Evolutionary conservation across 2,113 vertebrate species (phyloP).

Genomic region (Calyptomena viridis): DNA sequence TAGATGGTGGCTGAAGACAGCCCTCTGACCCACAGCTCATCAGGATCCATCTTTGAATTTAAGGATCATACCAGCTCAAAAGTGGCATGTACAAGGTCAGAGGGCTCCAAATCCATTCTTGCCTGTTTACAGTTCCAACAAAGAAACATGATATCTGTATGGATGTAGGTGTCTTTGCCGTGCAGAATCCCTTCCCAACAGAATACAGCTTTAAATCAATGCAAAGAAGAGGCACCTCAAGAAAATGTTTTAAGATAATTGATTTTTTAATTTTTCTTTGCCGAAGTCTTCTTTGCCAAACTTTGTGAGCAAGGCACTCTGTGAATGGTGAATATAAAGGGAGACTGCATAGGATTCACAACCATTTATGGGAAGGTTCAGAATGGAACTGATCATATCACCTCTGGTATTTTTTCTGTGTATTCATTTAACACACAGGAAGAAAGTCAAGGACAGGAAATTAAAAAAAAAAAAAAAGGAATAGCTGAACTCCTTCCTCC

Average conservation of each 20-base stretch:
- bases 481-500: not conserved
- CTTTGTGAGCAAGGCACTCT: not conserved
- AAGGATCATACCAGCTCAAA: not conserved
- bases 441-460: not conserved
- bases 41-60: not conserved
- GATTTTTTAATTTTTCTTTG: not conserved
- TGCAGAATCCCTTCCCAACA: not conserved
- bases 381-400: not conserved
- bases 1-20: not conserved
- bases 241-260: not conserved
- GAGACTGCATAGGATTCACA: not conserved
- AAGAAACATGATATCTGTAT: not conserved
- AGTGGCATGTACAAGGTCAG: not conserved
- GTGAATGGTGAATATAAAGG: not conserved
- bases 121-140: not conserved
- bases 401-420: not conserved
- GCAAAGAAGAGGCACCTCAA: not conserved
- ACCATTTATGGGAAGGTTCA: not conserved
- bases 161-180: not conserved
- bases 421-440: not conserved
- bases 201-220: not conserved
- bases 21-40: not conserved
- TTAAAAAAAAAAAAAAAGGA: not conserved
- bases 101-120: not conserved
- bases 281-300: not conserved